Evolutionary conservation across 2,888 invertebrate genomes (phyloP).

Genomic region (Agrypnus murinus): DNA sequence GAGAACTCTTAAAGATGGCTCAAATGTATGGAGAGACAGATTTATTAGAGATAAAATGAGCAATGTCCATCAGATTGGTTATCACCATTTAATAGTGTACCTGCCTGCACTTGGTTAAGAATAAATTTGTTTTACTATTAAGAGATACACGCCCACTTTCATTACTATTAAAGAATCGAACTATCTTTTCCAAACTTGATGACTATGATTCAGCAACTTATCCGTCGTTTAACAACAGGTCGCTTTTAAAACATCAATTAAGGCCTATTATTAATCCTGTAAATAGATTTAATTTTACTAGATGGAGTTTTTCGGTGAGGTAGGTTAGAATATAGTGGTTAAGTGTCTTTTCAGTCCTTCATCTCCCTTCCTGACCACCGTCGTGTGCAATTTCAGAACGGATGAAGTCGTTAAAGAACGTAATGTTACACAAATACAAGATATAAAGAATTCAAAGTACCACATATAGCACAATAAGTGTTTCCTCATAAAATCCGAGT

Average conservation of each 20-base stretch:
- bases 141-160: constrained; percentile 14
- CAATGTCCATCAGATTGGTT: constrained; percentile 23
- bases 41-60: too few relatives aligned
- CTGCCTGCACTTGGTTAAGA: constrained; percentile 31
- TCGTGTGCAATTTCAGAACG: too few relatives aligned
- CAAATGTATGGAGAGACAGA: too few relatives aligned
- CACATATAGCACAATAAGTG: constrained; percentile 6
- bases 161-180: too few relatives aligned
- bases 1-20: too few relatives aligned
- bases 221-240: constrained; percentile 2
- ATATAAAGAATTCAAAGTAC: constrained; percentile 26
- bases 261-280: constrained; percentile 10
- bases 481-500: constrained; percentile 46
- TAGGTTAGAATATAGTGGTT: too few relatives aligned
- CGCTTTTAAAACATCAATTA: constrained; percentile 24
- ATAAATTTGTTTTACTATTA: constrained; percentile 28
- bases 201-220: constrained; percentile 22
- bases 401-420: constrained; percentile 30
- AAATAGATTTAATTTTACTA: constrained; percentile 21
- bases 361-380: too few relatives aligned
- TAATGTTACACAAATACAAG: constrained; percentile 12
- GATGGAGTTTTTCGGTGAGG: constrained; percentile 4
- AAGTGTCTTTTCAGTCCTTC: too few relatives aligned
- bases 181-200: too few relatives aligned
- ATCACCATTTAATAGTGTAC: constrained; percentile 28